A percentile compares a stretch with the other conserved stretches of the same genome.
Evolutionary conservation across 2,113 vertebrate genomes (phyloP).

Genomic region (Gopherus flavomarginatus): DNA sequence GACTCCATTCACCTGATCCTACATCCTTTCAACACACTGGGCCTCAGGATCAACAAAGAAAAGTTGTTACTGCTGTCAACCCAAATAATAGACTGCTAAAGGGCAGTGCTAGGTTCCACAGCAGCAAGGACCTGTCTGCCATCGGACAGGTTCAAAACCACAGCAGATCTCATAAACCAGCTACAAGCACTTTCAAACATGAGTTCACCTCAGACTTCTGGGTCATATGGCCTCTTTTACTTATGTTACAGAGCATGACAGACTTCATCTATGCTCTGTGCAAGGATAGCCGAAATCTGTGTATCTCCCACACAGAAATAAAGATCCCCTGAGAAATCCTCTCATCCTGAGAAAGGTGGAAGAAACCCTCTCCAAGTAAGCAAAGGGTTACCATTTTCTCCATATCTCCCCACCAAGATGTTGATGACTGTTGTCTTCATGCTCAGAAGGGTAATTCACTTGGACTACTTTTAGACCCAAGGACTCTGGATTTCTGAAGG

Average conservation of each 20-base stretch:
- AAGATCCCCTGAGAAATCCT: fast-evolving
- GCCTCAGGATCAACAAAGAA: background rate
- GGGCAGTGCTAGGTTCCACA: background rate
- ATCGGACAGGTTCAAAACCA: background rate
- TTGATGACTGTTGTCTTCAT: too few relatives aligned
- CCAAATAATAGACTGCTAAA: background rate
- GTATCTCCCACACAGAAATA: fast-evolving
- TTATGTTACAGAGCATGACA: fast-evolving
- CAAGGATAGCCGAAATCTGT: fast-evolving
- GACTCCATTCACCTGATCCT: background rate
- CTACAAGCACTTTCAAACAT: background rate
- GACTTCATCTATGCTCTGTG: too few relatives aligned
- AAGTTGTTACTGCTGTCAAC: background rate
- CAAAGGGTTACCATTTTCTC: fast-evolving
- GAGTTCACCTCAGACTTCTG: fast-evolving
- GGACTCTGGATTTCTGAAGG: fast-evolving
- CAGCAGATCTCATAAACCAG: too few relatives aligned
- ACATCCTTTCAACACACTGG: fast-evolving
- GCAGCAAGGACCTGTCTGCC: fast-evolving
- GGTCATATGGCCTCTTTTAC: background rate
- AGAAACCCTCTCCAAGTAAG: background rate
- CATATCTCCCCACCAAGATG: background rate
- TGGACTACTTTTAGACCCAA: fast-evolving
- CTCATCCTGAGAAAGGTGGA: background rate
- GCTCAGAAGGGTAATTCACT: fast-evolving